Evolutionary conservation across 2,888 invertebrate genomes (phyloP).

Genomic region (Andricus quercusramuli): DNA sequence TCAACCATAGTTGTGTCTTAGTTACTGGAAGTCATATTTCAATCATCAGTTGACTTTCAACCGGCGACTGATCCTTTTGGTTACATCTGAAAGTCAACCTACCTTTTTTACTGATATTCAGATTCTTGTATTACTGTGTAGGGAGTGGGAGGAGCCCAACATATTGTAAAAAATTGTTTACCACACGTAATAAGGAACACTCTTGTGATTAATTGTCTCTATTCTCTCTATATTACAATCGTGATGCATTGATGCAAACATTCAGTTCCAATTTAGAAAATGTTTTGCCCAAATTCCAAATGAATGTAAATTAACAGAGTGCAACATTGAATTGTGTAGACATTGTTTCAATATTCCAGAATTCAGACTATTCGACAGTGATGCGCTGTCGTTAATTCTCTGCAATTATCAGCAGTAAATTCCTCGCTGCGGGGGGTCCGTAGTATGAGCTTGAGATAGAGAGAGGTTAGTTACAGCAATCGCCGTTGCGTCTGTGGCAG

Average conservation of each 20-base stretch:
- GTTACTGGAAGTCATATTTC: no score
- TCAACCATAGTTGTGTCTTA: no score
- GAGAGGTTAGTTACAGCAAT: conserved; percentile 35
- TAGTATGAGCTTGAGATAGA: conserved; percentile 39
- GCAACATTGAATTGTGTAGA: not conserved
- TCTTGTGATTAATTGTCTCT: no score
- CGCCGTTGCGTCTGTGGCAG: conserved; percentile 11
- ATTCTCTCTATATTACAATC: no score
- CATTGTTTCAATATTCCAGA: conserved; percentile 37
- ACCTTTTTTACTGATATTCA: no score
- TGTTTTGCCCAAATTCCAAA: not conserved
- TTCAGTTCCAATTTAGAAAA: not conserved
- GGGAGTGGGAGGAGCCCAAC: no score
- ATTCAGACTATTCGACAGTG: conserved; percentile 36
- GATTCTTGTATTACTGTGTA: no score
- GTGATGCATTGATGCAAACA: not conserved
- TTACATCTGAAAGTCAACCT: no score
- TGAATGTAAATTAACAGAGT: conserved; percentile 12
- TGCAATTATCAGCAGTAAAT: conserved; percentile 40
- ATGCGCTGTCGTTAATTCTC: conserved; percentile 38
- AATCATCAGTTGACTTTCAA: no score
- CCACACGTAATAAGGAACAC: no score
- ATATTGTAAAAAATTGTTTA: no score
- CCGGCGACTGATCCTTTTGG: no score
- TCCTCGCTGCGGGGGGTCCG: conserved; percentile 32